Percentiles rank a stretch among this genome's conserved stretches.
Evolutionary conservation across 2,888 invertebrate species (phyloP).

Genomic region (Drosophila anomalata): DNA sequence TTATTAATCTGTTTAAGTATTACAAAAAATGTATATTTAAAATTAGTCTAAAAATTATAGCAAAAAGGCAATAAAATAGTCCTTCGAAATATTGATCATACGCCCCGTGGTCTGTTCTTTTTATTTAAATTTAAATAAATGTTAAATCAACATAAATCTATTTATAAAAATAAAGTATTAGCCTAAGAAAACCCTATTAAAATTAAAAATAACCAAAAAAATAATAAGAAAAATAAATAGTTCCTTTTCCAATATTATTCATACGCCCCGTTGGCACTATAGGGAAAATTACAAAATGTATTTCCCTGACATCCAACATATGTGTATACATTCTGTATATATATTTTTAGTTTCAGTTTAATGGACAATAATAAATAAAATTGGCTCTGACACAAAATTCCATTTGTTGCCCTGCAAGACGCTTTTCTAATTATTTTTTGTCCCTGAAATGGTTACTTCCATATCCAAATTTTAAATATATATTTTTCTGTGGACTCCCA

Average conservation of each 20-base stretch:
- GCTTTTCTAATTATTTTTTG: slow-evolving; percentile 63
- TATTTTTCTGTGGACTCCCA: neutral
- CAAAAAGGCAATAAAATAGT: slow-evolving; percentile 1
- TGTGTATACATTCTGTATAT: neutral
- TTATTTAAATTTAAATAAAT: too few species aligned
- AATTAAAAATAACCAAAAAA: too few species aligned
- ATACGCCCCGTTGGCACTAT: neutral
- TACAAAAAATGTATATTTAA: too few species aligned
- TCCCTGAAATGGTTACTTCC: slow-evolving; percentile 9
- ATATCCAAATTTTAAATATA: neutral
- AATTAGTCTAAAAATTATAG: too few species aligned
- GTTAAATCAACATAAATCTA: too few species aligned
- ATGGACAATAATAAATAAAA: slow-evolving; percentile 55
- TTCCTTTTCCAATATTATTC: neutral
- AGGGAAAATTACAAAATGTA: too few species aligned
- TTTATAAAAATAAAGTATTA: too few species aligned
- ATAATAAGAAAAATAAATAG: too few species aligned
- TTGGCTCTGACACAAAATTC: slow-evolving; percentile 30
- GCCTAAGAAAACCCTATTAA: too few species aligned
- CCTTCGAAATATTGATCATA: slow-evolving; percentile 29
- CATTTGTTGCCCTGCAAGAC: slow-evolving; percentile 21
- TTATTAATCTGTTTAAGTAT: too few species aligned
- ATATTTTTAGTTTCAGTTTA: neutral
- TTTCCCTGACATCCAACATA: too few species aligned
- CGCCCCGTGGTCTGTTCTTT: slow-evolving; percentile 3